Conservation (phyloP, 2,113 vertebrate species). For the Equus quagga region DNA sequence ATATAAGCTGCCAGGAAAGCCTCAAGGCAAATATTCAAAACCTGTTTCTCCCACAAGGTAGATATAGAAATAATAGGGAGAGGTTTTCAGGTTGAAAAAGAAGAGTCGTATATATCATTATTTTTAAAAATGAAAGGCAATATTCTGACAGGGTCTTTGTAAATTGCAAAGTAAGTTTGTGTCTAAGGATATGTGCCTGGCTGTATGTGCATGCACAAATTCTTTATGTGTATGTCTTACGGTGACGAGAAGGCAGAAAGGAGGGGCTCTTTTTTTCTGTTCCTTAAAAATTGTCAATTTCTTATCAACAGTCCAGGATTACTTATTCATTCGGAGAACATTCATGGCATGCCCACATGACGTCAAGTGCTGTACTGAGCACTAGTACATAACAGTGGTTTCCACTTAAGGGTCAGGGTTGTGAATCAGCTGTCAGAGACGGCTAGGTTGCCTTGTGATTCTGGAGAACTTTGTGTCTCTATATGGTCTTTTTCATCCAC, state of each 20-base stretch:
- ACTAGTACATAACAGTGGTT: background rate
- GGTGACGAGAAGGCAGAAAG: background rate
- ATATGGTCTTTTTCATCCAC: background rate
- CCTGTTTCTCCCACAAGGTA: background rate
- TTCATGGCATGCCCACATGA: background rate
- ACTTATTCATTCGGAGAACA: background rate
- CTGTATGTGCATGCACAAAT: background rate
- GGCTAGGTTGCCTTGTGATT: background rate
- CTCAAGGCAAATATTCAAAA: constrained; percentile 5
- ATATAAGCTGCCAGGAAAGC: background rate
- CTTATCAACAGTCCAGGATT: background rate
- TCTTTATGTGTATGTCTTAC: background rate
- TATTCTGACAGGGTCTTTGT: background rate
- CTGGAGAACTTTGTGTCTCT: background rate
- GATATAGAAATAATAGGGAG: background rate
- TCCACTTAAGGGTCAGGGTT: background rate
- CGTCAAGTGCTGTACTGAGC: background rate
- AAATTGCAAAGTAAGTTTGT: background rate
- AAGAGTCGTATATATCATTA: background rate
- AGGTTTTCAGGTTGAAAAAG: background rate
- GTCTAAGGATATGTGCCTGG: background rate
- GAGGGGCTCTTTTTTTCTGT: background rate
- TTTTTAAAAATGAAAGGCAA: background rate
- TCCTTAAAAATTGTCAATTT: background rate
- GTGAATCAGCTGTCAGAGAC: background rate